Conservation (phyloP, 2,113 vertebrate genomes). For the Trochalopteron elliotii region DNA sequence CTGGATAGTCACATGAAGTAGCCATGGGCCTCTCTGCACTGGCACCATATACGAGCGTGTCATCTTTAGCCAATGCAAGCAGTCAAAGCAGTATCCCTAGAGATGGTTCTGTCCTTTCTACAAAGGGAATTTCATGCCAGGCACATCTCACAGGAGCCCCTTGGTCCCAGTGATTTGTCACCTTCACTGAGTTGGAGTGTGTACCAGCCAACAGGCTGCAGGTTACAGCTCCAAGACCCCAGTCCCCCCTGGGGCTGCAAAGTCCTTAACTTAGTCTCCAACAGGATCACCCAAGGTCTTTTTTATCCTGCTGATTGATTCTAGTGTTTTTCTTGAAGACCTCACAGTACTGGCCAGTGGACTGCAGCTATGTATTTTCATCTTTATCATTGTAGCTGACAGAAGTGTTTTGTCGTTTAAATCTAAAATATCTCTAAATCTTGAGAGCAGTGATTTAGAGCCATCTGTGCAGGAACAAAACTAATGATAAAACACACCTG, state of each 20-base stretch:
- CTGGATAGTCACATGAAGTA: fast-evolving
- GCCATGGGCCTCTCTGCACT: no score
- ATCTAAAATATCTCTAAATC: not conserved
- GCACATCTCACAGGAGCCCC: not conserved
- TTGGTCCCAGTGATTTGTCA: not conserved
- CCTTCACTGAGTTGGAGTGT: not conserved
- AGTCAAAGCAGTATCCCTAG: not conserved
- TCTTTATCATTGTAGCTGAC: not conserved
- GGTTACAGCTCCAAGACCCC: not conserved
- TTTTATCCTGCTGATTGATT: not conserved
- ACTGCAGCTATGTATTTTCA: not conserved
- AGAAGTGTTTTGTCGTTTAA: slow-evolving; percentile 7
- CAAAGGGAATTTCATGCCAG: not conserved
- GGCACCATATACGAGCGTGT: fast-evolving
- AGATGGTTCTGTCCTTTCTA: not conserved
- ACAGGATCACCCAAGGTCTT: not conserved
- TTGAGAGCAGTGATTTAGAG: not conserved
- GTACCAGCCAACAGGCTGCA: not conserved
- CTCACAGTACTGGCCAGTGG: not conserved
- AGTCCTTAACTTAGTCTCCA: not conserved
- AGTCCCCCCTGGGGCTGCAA: not conserved
- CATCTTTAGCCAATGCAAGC: not conserved
- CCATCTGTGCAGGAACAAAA: not conserved
- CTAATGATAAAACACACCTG: not conserved
- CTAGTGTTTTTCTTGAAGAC: not conserved